Base-by-base conservation (phyloP, 1,140 invertebrate genomes). In the Cecropterus lyciades region DNA sequence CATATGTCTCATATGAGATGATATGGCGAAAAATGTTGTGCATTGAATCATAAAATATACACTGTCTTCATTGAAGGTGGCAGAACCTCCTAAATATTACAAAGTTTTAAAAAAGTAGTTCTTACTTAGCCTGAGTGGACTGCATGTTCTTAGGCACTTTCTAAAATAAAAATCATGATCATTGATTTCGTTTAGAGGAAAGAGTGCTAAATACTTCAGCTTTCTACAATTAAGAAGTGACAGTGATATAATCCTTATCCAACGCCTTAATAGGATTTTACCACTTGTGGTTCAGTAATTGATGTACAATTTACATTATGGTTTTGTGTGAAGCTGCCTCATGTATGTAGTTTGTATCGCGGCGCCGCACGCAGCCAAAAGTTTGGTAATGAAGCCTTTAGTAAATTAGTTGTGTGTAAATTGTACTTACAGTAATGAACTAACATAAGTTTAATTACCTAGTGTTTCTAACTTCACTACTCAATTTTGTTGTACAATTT, bases 381-480 rank as follows among this genome's bases (percentile, higher is more conserved):
- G 59, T 62, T 62, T 51, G 30, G 30, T 62, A 62, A 62, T 62
- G 46, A 62, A 30, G 30, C 30, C 46, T 62, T 62, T 62, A 62
- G 46, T 62, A 62, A 62, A 51, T 62, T 51, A 62, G 59, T 57
- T 57, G 40, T 51, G 46, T 62, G 57, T 62, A 49, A 62, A 62
- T 62, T 60, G 57, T 49, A 27, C 45, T 60, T 46, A 17, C 46
- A 62, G n/a, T 51, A 14, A 49, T 30, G 14, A 40, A 51, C 46
- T 62, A 40, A 16, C 30, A 7, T 33, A 48, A 60, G 43, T 60
- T 60, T 60, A 37, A 48, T 60, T 48, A 55, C 52, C 16, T 40
- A 55, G 16, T 40, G 40, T 40, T 40, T 55, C 14, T n/a, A 55
- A 17, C 14, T 55, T 15, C 33, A 37, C 0, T 37, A 30, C 27